Percentiles rank a stretch among this genome's conserved stretches.
phyloP scores from a whole-genome alignment of 2,113 vertebrate genomes.

The Anoura caudifer region DNA sequence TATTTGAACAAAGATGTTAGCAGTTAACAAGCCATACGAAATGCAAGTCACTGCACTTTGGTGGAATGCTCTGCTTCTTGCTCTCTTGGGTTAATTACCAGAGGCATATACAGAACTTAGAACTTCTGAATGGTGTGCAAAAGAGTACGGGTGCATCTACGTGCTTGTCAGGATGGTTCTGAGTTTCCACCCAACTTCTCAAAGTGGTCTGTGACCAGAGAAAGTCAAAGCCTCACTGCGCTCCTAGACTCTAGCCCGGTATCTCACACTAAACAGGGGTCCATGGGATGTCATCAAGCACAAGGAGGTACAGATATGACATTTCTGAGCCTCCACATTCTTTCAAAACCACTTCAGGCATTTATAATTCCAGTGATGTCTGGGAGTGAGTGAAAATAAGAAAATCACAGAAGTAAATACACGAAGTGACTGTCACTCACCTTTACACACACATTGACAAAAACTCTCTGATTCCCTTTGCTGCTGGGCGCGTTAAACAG shows the following conservation, averaged over 20 bases:
- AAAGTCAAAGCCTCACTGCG: not conserved
- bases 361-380: not conserved
- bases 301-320: not conserved
- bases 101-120: not conserved
- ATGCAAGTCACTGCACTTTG: not conserved
- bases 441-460: conserved; percentile 87
- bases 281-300: not conserved
- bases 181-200: not conserved
- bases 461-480: conserved; percentile 65
- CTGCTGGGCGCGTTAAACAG: conserved; percentile 78
- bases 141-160: not conserved
- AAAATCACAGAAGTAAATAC: not conserved
- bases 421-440: conserved; percentile 59
- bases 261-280: not conserved
- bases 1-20: not conserved
- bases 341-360: not conserved
- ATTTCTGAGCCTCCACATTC: not conserved
- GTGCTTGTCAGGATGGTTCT: not conserved
- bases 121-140: not conserved
- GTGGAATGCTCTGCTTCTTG: not conserved
- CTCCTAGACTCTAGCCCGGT: not conserved
- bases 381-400: not conserved
- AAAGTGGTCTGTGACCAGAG: not conserved
- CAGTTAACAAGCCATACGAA: not conserved
- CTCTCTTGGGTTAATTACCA: not conserved